A percentile compares a stretch with the other conserved stretches of the same genome.
phyloP scores from a whole-genome alignment of 2,113 vertebrate genomes.

The Silurus glanis region DNA sequence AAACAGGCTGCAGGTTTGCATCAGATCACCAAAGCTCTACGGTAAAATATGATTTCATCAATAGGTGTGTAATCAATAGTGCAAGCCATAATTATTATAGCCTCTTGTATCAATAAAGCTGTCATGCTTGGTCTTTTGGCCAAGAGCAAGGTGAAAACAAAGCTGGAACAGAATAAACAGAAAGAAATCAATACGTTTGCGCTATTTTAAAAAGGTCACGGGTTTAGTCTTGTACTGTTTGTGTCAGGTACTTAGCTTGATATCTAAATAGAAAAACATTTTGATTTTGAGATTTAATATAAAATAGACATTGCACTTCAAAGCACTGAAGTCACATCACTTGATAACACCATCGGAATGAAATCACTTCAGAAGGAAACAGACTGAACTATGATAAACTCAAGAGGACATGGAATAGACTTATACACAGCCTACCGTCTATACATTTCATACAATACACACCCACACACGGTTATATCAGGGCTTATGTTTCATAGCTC shows the following conservation, averaged over 20 bases:
- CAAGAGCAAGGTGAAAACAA: conserved; percentile 59
- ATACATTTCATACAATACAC: not conserved
- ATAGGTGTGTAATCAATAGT: conserved; percentile 73
- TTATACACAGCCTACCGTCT: not conserved
- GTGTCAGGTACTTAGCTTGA: not conserved
- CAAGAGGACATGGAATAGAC: not conserved
- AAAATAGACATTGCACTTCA: not conserved
- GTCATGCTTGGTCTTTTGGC: conserved; percentile 64
- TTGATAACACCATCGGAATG: not conserved
- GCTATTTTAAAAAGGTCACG: not conserved
- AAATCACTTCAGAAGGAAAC: not conserved
- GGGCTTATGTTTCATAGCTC: conserved; percentile 74
- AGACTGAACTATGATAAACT: not conserved
- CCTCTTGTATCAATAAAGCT: conserved; percentile 75
- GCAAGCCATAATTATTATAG: conserved; percentile 75
- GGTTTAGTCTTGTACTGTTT: not conserved
- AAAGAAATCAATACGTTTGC: conserved; percentile 10
- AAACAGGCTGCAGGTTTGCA: conserved; percentile 14
- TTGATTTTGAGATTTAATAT: not conserved
- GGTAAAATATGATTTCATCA: conserved; percentile 80
- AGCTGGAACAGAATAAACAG: conserved; percentile 38
- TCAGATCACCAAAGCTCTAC: conserved; percentile 70
- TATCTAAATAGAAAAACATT: not conserved
- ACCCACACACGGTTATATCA: conserved; percentile 68
- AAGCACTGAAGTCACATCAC: not conserved